Percentiles rank a stretch among this genome's conserved stretches.
phyloP scores from a whole-genome alignment of 1,140 invertebrate species.

The Fopius arisanus region DNA sequence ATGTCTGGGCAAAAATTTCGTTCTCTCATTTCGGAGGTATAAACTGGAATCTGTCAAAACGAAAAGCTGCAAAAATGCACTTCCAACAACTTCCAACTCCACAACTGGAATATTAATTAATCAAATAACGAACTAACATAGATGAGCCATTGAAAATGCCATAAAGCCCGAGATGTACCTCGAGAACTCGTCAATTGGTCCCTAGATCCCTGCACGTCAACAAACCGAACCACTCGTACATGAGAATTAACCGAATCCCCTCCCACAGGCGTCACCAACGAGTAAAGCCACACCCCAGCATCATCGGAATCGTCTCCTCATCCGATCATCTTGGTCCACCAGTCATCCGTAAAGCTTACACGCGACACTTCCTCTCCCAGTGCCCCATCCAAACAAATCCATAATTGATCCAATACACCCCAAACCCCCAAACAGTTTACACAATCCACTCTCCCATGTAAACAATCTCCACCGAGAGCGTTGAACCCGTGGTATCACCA shows the following conservation, averaged over 20 bases:
- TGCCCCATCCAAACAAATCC: conserved; percentile 15
- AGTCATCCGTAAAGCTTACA: conserved; percentile 36
- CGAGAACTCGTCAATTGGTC: neutral
- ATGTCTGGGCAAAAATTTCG: no score
- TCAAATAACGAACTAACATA: no score
- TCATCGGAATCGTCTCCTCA: conserved; percentile 5
- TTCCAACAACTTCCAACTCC: no score
- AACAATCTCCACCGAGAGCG: neutral
- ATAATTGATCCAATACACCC: conserved; percentile 19
- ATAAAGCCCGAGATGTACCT: neutral
- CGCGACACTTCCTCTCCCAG: conserved; percentile 23
- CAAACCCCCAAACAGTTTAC: conserved; percentile 22
- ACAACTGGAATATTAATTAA: no score
- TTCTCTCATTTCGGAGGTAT: no score
- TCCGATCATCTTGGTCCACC: conserved; percentile 22
- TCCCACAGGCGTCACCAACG: conserved; percentile 17
- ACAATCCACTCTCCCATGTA: conserved; percentile 6
- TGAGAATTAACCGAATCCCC: neutral
- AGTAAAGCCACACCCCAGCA: conserved; percentile 7
- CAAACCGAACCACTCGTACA: conserved; percentile 15
- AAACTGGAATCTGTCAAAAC: no score
- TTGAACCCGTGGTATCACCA: neutral
- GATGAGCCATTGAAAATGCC: neutral
- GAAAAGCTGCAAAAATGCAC: no score
- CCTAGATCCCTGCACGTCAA: neutral